Base-by-base conservation (phyloP, 2,888 invertebrate genomes). In the Lasius platythorax region DNA sequence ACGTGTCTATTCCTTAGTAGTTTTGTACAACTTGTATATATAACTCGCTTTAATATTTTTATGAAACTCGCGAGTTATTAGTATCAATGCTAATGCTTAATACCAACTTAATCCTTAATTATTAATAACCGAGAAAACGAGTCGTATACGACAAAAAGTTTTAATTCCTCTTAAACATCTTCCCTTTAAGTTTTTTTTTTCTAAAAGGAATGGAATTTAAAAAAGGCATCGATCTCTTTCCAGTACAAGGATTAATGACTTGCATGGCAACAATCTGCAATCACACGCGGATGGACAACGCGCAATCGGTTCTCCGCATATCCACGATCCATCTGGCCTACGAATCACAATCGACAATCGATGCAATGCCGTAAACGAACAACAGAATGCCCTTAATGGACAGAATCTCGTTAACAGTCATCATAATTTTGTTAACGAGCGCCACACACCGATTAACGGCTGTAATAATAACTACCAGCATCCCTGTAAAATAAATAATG, bases 221-320 rank as follows among this genome's bases (percentile, higher is more conserved):
- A 50, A 66, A 66, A 50, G 3, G 0, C 23, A 15, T 43, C 5
- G 0, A 33, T 61, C 11, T 88, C 61, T 79, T 87, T 89, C 0
- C 90, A 95, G 95, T 95, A 92, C 94, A 94, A 93, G 92, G 95
- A 95, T 87, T 95, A 94, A 94, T 94, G 89, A 92, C 85, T 50
- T 93, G 91, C 91, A 90, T 93, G 85, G 5, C 91, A 82, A 93
- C 87, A 89, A 91, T 84, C 18, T 91, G 93, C 91, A 89, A 78
- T 61, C 87, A 85, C n/a, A 75, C 82, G 76, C 90, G 74, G 82
- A 46, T 81, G 74, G 83, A 82, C 89, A 89, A 84, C 75, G 81
- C 88, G 81, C 82, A 87, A 63, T 85, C 90, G 88, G 88, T 90
- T 43, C 87, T 94, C 67, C 93, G 91, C 87, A 93, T 94, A 89